These are phyloP conservation scores for Ctenosaura bakeri DNA, from an alignment of 2,797 vertebrate species.

Conservation along the genomic window DNA sequence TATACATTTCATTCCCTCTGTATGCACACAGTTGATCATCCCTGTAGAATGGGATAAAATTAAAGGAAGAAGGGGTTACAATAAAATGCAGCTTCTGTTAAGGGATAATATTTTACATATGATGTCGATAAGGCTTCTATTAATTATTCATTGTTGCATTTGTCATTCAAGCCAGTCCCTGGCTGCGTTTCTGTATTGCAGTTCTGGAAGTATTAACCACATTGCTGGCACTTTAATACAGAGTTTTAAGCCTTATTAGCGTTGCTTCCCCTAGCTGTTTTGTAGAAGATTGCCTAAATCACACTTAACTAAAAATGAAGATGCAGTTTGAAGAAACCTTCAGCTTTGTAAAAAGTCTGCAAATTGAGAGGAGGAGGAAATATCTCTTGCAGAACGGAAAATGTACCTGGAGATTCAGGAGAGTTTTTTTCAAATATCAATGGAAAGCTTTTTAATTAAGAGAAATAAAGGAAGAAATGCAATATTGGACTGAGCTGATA, in stretches of 20 bases:
- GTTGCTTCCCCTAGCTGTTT: slow-evolving; percentile 42
- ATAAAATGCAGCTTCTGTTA: background rate
- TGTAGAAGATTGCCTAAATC: slow-evolving; percentile 38
- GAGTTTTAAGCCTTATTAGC: slow-evolving; percentile 28
- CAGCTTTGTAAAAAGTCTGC: slow-evolving; percentile 16
- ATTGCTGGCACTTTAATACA: slow-evolving; percentile 53
- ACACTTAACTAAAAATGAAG: slow-evolving; percentile 36
- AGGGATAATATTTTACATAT: background rate
- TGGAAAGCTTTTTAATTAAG: background rate
- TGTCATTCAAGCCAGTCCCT: background rate
- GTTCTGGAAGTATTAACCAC: slow-evolving; percentile 44
- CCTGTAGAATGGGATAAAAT: background rate
- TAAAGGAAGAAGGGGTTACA: background rate
- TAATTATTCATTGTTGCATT: slow-evolving; percentile 42
- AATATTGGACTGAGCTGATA: too few relatives aligned
- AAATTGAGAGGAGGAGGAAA: background rate
- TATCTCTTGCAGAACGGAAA: slow-evolving; percentile 24
- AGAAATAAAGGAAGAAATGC: background rate
- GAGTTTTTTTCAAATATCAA: background rate
- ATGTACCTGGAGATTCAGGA: background rate
- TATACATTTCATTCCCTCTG: background rate
- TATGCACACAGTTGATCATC: background rate
- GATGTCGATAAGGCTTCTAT: background rate
- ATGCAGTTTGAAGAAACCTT: slow-evolving; percentile 25
- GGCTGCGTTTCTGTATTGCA: slow-evolving; percentile 55